Base-by-base conservation (phyloP, 1,140 invertebrate species). In the Steinernema khuongi region DNA sequence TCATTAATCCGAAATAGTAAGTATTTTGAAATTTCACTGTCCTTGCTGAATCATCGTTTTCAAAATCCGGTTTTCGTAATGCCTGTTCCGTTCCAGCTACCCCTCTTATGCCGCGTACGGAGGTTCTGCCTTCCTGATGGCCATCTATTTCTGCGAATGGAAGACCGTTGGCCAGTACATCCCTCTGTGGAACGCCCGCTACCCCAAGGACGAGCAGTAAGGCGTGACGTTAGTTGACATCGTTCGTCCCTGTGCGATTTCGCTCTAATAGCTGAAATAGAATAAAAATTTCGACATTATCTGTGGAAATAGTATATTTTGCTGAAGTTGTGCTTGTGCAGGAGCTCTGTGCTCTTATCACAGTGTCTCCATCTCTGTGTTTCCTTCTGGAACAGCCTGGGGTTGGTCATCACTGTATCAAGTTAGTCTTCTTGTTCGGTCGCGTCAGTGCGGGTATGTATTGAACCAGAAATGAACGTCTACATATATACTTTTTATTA, bases 141-240 rank as follows among this genome's bases (percentile, higher is more conserved):
- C 75, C n/a, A 81, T 81, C 70, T 81, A 81, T 72, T 77, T 81
- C 75, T 81, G 74, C 69, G 80, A 81, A 29, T 81, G 80, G 80
- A 81, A 81, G 66, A 75, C 71, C 26, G 80, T 81, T 41, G 80
- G 80, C 32, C 69, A 81, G 75, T 80, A 81, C 73, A 81, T 81
- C 32, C 80, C 80, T 26, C 67, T 81, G 31, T 81, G 80, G 80
- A 78, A 77, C 68, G 74, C 76, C 68, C 73, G 79, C n/a, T 80
- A 80, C 71, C 71, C 68, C 66, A 60, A 60, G 50, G 50, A 60
- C 7, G 7, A 60, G 50, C 26, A 60, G 22, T 7, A 4, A 7
- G 19, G 11, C 19, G 50, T 41, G 36, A 41, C n/a, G 50, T 60
- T 11, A n/a, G 22, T 22, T 4, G 50, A 7, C 50, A 4, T 22